Base-by-base conservation (phyloP, 2,888 invertebrate species). In the Bhutanitis thaidina region DNA sequence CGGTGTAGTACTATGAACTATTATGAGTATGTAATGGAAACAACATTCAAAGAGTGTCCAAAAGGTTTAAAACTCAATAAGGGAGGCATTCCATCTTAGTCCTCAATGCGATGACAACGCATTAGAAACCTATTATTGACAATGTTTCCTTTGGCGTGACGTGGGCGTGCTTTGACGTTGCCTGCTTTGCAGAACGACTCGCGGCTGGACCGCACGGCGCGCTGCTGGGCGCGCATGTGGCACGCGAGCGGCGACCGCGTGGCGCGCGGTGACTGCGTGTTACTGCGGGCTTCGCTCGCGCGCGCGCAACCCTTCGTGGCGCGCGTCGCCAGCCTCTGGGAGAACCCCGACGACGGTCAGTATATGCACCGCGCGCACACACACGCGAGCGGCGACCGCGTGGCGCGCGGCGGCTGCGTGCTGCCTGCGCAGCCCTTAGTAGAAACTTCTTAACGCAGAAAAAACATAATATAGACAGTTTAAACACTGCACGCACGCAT, bases 251-350 rank as follows among this genome's bases (percentile, higher is more conserved):
- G 98, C 47, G 95, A 97, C 78, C 92, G 95, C 54, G 94, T 98
- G 61, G 90, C 93, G 77, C 94, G 96, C 30, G 92, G 95, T 48
- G 98, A 98, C 89, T 97, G 98, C 84, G 97, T 98, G 49, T 91
- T 98, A 53, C 90, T 98, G 58, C 94, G 96, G 62, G 97, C 98
- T 91, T 71, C 93, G 91, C 66, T 94, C 67, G 95, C 94, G 64
- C 96, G 97, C 74, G 91, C 97, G 63, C 86, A 83, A 59, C 98
- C 98, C 16, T 98, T 95, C 82, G 97, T 98, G 46, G 98, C 98
- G 43, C 95, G 98, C 87, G 95, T 98, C 57, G 96, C 97, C 47
- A 94, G 96, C 53, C 92, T 98, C 29, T 98, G 98, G 97, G 97
- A 98, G 82, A 96, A 97, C 89, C 95, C 97, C 2, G 95, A 95